phyloP scores from a whole-genome alignment of 2,797 vertebrate species.

The Ctenochaetus hawaiiensis region DNA sequence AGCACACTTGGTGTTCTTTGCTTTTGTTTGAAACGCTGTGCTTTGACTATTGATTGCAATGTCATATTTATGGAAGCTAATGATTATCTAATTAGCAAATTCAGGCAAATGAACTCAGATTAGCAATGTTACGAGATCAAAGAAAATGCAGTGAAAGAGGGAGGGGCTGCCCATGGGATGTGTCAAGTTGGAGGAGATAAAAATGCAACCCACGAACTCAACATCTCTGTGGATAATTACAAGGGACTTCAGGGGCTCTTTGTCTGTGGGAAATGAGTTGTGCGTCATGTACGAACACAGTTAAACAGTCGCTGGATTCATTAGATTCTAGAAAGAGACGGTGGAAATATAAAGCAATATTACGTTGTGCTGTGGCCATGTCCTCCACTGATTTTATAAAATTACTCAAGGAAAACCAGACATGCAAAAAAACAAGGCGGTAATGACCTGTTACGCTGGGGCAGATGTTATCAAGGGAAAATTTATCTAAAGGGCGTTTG shows the following conservation, averaged over 20 bases:
- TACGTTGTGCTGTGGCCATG: slow-evolving; percentile 19
- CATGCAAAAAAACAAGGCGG: slow-evolving; percentile 60
- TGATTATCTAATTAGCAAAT: slow-evolving; percentile 51
- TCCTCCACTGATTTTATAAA: slow-evolving; percentile 52
- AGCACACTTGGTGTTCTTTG: background rate
- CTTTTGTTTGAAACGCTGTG: background rate
- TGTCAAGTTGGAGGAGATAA: slow-evolving; percentile 63
- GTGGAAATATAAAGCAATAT: slow-evolving; percentile 52
- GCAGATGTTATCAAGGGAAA: slow-evolving; percentile 51
- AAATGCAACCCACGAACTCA: slow-evolving; percentile 51
- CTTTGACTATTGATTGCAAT: slow-evolving; percentile 44
- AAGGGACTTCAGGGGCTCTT: slow-evolving; percentile 65
- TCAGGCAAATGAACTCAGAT: slow-evolving; percentile 43
- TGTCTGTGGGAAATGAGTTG: slow-evolving; percentile 66
- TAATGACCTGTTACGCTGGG: slow-evolving; percentile 61
- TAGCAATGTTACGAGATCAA: slow-evolving; percentile 62
- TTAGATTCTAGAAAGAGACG: slow-evolving; percentile 47
- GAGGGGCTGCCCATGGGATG: slow-evolving; percentile 57
- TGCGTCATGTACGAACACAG: slow-evolving; percentile 36
- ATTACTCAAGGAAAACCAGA: slow-evolving; percentile 64
- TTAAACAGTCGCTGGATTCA: slow-evolving; percentile 50
- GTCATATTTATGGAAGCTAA: slow-evolving; percentile 38
- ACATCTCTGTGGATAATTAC: slow-evolving; percentile 69
- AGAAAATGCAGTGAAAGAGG: slow-evolving; percentile 50
- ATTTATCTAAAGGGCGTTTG: slow-evolving; percentile 29